phyloP scores from a whole-genome alignment of 2,797 vertebrate genomes.

The Heterohyrax brucei region DNA sequence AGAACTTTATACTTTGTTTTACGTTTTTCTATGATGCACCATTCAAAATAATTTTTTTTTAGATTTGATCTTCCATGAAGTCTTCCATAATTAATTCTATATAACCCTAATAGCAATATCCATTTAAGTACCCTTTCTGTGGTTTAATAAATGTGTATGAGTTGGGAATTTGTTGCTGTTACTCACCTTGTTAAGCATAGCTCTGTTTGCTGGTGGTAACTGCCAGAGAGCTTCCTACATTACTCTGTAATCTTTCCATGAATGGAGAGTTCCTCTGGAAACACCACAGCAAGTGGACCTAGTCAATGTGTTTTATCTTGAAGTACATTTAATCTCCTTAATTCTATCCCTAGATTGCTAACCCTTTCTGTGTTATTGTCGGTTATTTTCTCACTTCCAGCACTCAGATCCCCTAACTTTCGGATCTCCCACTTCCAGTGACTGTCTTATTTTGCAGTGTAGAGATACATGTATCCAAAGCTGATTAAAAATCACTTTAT shows the following conservation, averaged over 20 bases:
- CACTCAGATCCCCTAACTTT: not conserved
- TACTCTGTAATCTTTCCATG: not conserved
- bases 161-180: not conserved
- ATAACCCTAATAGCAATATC: not conserved
- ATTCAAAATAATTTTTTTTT: not conserved
- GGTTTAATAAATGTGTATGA: not conserved
- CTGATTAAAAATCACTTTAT: not conserved
- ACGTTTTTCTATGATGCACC: not conserved
- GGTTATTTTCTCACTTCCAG: not conserved
- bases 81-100: not conserved
- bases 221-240: not conserved
- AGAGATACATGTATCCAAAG: not conserved
- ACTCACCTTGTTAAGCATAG: not conserved
- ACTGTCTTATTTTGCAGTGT: not conserved
- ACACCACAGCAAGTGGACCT: not conserved
- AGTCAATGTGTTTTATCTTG: not conserved
- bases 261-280: not conserved
- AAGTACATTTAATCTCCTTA: not conserved
- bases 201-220: not conserved
- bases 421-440: not conserved
- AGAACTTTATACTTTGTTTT: not conserved
- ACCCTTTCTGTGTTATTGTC: not conserved
- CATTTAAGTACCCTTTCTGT: not conserved
- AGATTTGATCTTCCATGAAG: not conserved
- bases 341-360: not conserved